Percentiles rank a stretch among this genome's conserved stretches.
Conservation (phyloP, 2,113 vertebrate species). For the Turnix velox region DNA sequence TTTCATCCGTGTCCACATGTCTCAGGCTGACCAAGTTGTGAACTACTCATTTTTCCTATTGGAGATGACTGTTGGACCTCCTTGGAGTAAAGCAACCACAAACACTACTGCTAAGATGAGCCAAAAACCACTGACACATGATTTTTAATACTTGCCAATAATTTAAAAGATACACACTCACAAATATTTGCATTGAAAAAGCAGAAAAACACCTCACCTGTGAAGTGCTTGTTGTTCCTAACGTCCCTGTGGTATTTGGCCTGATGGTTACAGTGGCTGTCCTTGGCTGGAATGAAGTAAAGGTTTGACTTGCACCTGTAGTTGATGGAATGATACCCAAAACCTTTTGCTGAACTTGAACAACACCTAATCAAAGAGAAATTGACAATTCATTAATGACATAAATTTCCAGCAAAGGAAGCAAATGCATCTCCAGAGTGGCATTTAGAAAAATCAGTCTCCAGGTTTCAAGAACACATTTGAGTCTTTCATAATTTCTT, state of each 20-base stretch:
- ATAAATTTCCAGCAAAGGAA: background rate
- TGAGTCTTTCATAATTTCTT: background rate
- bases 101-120: background rate
- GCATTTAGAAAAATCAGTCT: background rate
- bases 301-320: constrained; percentile 87
- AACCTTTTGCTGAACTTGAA: constrained; percentile 91
- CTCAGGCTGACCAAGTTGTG: background rate
- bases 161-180: background rate
- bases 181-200: background rate
- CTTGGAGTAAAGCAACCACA: background rate
- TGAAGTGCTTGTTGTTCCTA: constrained; percentile 72
- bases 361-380: constrained; percentile 73
- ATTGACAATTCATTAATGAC: constrained; percentile 28
- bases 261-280: constrained; percentile 89
- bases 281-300: constrained; percentile 93
- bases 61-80: background rate
- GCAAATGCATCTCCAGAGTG: background rate
- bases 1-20: background rate
- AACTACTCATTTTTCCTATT: background rate
- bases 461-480: constrained; percentile 15
- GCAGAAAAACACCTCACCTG: constrained; percentile 71
- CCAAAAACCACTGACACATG: background rate
- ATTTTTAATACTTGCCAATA: background rate
- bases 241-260: constrained; percentile 78
- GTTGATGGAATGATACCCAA: constrained; percentile 92